A percentile compares a stretch with the other conserved stretches of the same genome.
Evolutionary conservation across 2,113 vertebrate species (phyloP).

Genomic region (Felis chaus): DNA sequence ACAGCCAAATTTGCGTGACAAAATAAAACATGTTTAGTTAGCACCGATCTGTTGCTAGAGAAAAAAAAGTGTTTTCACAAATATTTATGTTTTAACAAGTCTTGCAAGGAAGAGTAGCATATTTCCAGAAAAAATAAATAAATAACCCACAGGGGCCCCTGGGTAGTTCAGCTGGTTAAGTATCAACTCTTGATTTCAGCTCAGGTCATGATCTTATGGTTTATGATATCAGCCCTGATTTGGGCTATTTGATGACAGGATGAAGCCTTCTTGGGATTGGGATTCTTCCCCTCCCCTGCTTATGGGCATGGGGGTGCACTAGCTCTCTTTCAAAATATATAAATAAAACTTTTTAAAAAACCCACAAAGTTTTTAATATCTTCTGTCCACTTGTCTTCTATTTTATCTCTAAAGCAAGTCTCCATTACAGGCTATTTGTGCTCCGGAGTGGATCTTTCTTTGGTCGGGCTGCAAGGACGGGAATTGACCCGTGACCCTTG

Average conservation of each 20-base stretch:
- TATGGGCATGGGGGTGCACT: too few relatives aligned
- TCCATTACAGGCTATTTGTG: background rate
- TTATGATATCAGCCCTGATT: too few relatives aligned
- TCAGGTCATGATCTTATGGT: too few relatives aligned
- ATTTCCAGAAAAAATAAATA: background rate
- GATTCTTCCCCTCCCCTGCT: too few relatives aligned
- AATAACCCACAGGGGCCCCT: background rate
- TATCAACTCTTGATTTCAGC: too few relatives aligned
- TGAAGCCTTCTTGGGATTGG: too few relatives aligned
- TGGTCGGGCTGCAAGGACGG: background rate
- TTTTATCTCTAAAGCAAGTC: background rate
- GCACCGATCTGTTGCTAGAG: background rate
- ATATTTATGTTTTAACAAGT: background rate
- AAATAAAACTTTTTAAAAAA: too few relatives aligned
- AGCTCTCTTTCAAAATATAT: too few relatives aligned
- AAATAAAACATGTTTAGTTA: constrained; percentile 24
- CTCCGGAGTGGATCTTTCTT: background rate
- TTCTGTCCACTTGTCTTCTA: background rate
- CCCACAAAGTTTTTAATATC: background rate
- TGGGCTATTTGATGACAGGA: too few relatives aligned
- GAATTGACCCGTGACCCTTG: background rate
- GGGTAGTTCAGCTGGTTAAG: too few relatives aligned
- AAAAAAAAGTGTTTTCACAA: constrained; percentile 44
- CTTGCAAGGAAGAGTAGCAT: background rate
- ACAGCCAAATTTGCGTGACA: constrained; percentile 58